These are phyloP conservation scores for Ruditapes philippinarum DNA, from an alignment of 1,140 invertebrate species.

Conservation along the genomic window DNA sequence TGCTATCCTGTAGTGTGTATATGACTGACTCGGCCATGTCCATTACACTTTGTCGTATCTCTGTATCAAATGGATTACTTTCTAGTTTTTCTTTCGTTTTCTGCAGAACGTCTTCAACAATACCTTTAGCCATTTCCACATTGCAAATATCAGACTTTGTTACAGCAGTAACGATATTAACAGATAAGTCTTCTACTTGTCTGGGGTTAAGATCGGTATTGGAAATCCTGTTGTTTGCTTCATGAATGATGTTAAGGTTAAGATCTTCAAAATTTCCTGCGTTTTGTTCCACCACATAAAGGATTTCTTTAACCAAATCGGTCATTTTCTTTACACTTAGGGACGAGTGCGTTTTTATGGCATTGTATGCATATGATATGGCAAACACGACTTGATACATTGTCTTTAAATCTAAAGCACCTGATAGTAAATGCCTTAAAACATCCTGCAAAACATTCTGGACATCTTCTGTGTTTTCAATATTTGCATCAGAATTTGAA, in stretches of 20 bases:
- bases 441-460: slow-evolving; percentile 40
- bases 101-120: neutral
- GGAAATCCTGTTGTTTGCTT: slow-evolving; percentile 14
- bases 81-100: neutral
- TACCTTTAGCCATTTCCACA: neutral
- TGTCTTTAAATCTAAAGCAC: slow-evolving; percentile 22
- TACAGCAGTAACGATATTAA: neutral
- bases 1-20: neutral
- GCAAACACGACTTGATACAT: slow-evolving; percentile 59
- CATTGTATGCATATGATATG: slow-evolving; percentile 51
- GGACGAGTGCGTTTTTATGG: neutral
- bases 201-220: neutral
- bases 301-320: neutral
- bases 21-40: slow-evolving; percentile 45
- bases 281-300: slow-evolving; percentile 41
- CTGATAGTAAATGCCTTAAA: slow-evolving; percentile 7
- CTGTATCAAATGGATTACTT: neutral
- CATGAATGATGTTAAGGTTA: slow-evolving; percentile 28
- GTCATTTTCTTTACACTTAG: neutral
- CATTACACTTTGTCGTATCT: neutral
- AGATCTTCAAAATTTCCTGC: neutral
- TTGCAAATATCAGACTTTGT: neutral
- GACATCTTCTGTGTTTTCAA: slow-evolving; percentile 16
- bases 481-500: neutral
- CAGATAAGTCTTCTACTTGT: slow-evolving; percentile 11